Percentiles rank a stretch among this genome's conserved stretches.
Conservation (phyloP, 1,140 invertebrate species). For the Trichoplusia ni region DNA sequence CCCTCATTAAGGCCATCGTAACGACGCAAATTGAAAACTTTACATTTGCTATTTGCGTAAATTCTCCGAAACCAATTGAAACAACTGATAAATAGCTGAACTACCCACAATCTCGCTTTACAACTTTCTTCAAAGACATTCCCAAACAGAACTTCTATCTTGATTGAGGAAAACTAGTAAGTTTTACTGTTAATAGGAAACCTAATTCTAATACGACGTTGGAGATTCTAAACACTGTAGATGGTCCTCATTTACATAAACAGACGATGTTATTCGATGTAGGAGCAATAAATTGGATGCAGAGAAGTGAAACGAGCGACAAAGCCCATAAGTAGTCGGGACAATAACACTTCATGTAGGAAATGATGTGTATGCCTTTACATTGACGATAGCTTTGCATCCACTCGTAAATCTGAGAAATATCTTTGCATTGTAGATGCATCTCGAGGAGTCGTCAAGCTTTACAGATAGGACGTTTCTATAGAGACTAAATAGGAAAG, state of each 20-base stretch:
- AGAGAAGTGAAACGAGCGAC: slow-evolving; percentile 30
- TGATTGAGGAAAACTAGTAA: slow-evolving; percentile 23
- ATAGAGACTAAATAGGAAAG: no score
- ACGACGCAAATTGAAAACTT: background rate
- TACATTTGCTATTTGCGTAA: background rate
- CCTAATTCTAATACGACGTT: slow-evolving; percentile 28
- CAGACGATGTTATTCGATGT: slow-evolving; percentile 27
- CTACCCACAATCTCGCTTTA: background rate
- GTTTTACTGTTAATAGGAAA: slow-evolving; percentile 30
- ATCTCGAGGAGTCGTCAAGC: no score
- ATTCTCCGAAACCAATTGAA: slow-evolving; percentile 19
- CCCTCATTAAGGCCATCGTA: background rate
- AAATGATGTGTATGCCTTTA: slow-evolving; percentile 19
- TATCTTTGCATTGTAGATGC: background rate
- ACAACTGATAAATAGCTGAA: background rate
- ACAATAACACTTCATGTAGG: slow-evolving; percentile 30
- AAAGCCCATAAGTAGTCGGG: slow-evolving; percentile 24
- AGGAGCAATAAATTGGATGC: slow-evolving; percentile 32
- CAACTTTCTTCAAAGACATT: slow-evolving; percentile 25
- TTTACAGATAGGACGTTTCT: no score
- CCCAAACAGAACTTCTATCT: slow-evolving; percentile 19
- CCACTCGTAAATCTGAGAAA: background rate
- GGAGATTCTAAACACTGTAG: slow-evolving; percentile 29
- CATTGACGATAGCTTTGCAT: slow-evolving; percentile 2
- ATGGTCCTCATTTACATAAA: slow-evolving; percentile 31